A percentile compares a stretch with the other conserved stretches of the same genome.
phyloP scores from a whole-genome alignment of 2,113 vertebrate genomes.

The Rissa tridactyla region DNA sequence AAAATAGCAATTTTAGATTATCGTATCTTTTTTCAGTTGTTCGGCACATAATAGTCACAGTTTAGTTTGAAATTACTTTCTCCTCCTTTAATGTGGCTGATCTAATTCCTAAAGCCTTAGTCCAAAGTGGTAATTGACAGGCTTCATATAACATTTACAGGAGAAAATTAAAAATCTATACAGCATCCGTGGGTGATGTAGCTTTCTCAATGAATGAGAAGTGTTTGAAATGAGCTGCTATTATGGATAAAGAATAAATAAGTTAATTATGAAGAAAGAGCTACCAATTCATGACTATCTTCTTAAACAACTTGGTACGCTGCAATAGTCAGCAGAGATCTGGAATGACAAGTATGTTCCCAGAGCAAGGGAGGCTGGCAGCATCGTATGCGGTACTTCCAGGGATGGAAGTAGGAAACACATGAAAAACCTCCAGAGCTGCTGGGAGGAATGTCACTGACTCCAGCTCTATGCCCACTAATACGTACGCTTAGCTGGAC shows the following conservation, averaged over 20 bases:
- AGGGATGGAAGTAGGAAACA: background rate
- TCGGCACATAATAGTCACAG: background rate
- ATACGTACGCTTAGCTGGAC: background rate
- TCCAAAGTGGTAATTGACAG: conserved; percentile 1
- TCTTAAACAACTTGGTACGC: background rate
- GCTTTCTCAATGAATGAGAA: background rate
- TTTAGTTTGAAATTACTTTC: conserved; percentile 44
- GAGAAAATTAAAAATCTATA: conserved; percentile 49
- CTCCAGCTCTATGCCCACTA: background rate
- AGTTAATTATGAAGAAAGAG: background rate
- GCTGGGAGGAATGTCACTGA: background rate
- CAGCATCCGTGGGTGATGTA: background rate
- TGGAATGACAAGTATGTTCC: background rate
- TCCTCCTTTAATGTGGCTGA: conserved; percentile 20
- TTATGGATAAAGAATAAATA: conserved; percentile 13
- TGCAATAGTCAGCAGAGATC: background rate
- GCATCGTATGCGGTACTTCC: background rate
- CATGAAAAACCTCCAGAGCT: background rate
- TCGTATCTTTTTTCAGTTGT: background rate
- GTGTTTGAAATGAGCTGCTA: conserved; percentile 10
- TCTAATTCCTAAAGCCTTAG: conserved; percentile 25
- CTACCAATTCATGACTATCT: background rate
- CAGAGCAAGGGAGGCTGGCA: background rate
- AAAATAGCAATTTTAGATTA: conserved; percentile 9
- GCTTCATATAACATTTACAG: background rate